These are phyloP conservation scores for Odontomachus brunneus DNA, from an alignment of 1,140 invertebrate species.

Conservation along the genomic window DNA sequence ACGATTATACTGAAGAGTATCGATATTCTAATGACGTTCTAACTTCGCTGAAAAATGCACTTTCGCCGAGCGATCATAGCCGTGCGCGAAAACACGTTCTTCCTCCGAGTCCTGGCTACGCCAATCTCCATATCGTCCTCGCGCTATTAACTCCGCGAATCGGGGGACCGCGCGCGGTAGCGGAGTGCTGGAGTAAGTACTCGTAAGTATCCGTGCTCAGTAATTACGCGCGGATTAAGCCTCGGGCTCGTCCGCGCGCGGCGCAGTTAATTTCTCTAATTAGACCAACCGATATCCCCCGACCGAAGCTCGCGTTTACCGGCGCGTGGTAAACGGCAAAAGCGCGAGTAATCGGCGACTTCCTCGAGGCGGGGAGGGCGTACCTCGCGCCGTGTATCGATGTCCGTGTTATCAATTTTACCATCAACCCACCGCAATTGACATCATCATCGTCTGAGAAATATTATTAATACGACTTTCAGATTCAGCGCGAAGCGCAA, in stretches of 20 bases:
- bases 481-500: too few relatives aligned
- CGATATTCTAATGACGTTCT: neutral
- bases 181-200: neutral
- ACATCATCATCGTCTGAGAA: too few relatives aligned
- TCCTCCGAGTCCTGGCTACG: neutral
- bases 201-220: slow-evolving; percentile 21
- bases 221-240: slow-evolving; percentile 38
- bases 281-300: slow-evolving; percentile 39
- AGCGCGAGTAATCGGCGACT: slow-evolving; percentile 14
- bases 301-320: neutral
- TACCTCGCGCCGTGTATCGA: too few relatives aligned
- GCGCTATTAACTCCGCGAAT: slow-evolving; percentile 33
- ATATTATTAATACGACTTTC: too few relatives aligned
- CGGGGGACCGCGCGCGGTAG: neutral
- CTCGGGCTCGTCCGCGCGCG: neutral
- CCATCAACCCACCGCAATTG: too few relatives aligned
- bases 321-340: neutral
- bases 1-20: too few relatives aligned
- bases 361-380: neutral
- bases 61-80: slow-evolving; percentile 5
- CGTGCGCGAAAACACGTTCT: neutral
- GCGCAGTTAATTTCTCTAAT: slow-evolving; percentile 63
- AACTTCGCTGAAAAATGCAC: neutral
- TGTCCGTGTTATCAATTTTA: too few relatives aligned
- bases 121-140: slow-evolving; percentile 31